Percentiles rank a stretch among this genome's conserved stretches.
These are phyloP conservation scores for Euphonia xanthogaster DNA, from an alignment of 2,797 vertebrate species.

Conservation along the genomic window DNA sequence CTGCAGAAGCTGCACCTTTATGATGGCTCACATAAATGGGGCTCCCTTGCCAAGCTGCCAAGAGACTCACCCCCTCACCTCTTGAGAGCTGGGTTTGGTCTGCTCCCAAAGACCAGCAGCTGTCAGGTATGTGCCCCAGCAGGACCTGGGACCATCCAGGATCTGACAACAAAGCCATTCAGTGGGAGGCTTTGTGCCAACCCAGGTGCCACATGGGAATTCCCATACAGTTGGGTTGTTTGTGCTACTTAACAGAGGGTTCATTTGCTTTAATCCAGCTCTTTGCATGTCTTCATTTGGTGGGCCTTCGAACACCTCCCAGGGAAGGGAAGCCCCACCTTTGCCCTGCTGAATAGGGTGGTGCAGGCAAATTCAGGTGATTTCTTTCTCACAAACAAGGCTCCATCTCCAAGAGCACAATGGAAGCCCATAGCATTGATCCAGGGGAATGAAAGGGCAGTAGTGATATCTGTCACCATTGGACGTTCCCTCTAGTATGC, in stretches of 20 bases:
- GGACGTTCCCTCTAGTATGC: not conserved
- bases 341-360: not conserved
- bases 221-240: not conserved
- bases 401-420: not conserved
- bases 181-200: not conserved
- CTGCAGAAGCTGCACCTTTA: not conserved
- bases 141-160: not conserved
- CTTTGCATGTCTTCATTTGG: not conserved
- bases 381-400: not conserved
- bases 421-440: not conserved
- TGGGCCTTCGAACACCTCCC: not conserved
- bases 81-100: not conserved
- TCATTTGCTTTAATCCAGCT: not conserved
- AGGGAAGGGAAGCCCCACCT: not conserved
- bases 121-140: not conserved
- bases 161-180: not conserved
- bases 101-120: not conserved
- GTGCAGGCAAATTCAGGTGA: not conserved
- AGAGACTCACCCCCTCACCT: rapidly evolving
- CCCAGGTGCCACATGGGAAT: rapidly evolving
- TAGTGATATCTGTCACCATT: not conserved
- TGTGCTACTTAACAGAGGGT: rapidly evolving
- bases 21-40: rapidly evolving
- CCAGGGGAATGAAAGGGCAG: not conserved
- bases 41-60: not conserved